Conservation (phyloP, 2,797 vertebrate genomes). For the Periophthalmus magnuspinnatus region DNA sequence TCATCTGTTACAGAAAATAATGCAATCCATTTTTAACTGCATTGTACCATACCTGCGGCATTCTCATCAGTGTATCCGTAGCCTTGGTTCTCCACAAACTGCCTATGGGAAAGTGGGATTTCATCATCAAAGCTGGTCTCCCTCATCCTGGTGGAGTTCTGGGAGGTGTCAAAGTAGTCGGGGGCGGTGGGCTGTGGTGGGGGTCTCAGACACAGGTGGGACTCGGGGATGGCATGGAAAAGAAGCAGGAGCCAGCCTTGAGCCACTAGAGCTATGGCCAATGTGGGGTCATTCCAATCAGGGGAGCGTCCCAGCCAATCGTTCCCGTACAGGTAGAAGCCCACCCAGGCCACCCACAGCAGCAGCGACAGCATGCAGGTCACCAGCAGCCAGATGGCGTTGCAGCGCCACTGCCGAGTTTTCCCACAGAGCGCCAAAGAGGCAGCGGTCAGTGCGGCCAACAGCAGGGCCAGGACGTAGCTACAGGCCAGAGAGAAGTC, state of each 20-base stretch:
- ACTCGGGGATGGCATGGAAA: slow-evolving; percentile 91
- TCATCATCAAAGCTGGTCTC: slow-evolving; percentile 96
- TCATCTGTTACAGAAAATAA: slow-evolving; percentile 35
- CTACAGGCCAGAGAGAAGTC: slow-evolving; percentile 91
- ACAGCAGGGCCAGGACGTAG: slow-evolving; percentile 88
- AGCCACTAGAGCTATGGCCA: slow-evolving; percentile 90
- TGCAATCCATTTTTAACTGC: slow-evolving; percentile 19
- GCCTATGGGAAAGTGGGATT: slow-evolving; percentile 87
- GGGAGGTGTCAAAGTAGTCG: slow-evolving; percentile 96
- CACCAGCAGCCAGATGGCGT: slow-evolving; percentile 85
- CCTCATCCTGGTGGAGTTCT: slow-evolving; percentile 89
- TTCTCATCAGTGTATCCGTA: slow-evolving; percentile 93
- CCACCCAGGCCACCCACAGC: slow-evolving; percentile 94
- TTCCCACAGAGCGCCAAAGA: slow-evolving; percentile 89
- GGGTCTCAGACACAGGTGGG: slow-evolving; percentile 87
- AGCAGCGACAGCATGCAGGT: slow-evolving; percentile 87
- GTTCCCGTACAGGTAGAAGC: slow-evolving; percentile 93
- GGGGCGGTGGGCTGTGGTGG: slow-evolving; percentile 89
- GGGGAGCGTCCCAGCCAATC: slow-evolving; percentile 79
- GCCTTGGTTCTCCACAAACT: slow-evolving; percentile 96
- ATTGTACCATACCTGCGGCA: slow-evolving; percentile 79
- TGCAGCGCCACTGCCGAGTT: slow-evolving; percentile 90
- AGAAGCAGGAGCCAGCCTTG: slow-evolving; percentile 94
- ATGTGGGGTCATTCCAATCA: slow-evolving; percentile 87
- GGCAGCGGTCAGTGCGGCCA: slow-evolving; percentile 80